Evolutionary conservation across 2,888 invertebrate genomes (phyloP), one percentile per base, ranked within the genome.

Genomic region (Lamellibrachia satsuma): DNA sequence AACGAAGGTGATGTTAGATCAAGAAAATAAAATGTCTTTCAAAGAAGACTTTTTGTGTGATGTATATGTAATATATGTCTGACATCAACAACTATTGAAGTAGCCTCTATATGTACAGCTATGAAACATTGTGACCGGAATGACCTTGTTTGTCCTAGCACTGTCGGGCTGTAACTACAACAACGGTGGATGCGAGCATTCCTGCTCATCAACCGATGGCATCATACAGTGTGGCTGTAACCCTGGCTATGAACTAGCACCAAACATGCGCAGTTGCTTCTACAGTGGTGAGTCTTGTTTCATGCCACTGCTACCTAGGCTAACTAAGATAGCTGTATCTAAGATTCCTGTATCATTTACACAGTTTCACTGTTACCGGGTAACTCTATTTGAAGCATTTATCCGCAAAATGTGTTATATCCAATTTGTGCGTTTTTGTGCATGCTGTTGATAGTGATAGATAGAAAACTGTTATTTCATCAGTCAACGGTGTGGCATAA

Each of bases 101-200:
- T 75, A 75, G 15, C 57, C 57, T 11, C 15, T 11, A 8, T 57
- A 15, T 22, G 75, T 22, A 75, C 75, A 75, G 75, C 6, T n/a
- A 75, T 6, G 15, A 75, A 22, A 22, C 22, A n/a, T 60, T 60
- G 60, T 15, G 75, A 75, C 22, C 2, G n/a, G 75, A 75, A 75
- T 75, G 75, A 75, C 11, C 75, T 4, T 75, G 75, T 75, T n/a
- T 75, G 91, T 91, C 27, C 51, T 57, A 91, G 91, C 15, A 2
- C 57, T 91, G 91, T 9, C 11, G 39, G n/a, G 91, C 57, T 91
- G 91, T 52, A 91, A 52, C 52, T 91, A 91, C 91, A 91, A 91
- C 91, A 91, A 91, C n/a, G 91, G 91, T n/a, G 91, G 91, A 11
- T 91, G 91, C n/a, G 91, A 91, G 52, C 91, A 91, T 9, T 11